phyloP scores from a whole-genome alignment of 1,140 invertebrate genomes.

The Drosophila parvula region DNA sequence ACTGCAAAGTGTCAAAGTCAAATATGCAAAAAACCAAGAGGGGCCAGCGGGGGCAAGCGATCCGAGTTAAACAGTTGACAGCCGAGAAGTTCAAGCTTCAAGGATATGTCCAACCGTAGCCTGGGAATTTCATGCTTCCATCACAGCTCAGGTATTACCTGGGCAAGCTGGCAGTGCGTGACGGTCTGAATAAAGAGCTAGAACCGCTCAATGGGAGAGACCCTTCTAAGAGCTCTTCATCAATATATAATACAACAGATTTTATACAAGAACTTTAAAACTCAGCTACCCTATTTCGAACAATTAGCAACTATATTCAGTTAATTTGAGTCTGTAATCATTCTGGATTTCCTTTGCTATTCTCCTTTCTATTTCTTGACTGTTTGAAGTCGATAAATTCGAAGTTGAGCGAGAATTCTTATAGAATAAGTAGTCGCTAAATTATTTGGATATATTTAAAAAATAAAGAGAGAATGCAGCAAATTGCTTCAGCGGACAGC shows the following conservation, averaged over 20 bases:
- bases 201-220: conserved; percentile 6
- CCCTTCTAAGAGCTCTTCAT: conserved; percentile 5
- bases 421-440: too few species aligned
- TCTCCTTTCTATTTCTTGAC: too few species aligned
- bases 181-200: conserved; percentile 23
- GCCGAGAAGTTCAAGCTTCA: conserved; percentile 79
- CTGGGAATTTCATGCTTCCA: conserved; percentile 55
- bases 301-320: too few species aligned
- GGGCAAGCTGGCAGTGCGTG: conserved; percentile 19
- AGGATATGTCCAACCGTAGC: conserved; percentile 64
- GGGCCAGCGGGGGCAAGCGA: conserved; percentile 16
- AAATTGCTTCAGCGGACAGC: not conserved
- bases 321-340: too few species aligned
- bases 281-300: too few species aligned
- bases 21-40: conserved; percentile 56
- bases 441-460: too few species aligned
- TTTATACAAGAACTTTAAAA: not conserved
- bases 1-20: conserved; percentile 81
- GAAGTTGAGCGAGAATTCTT: not conserved
- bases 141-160: conserved; percentile 30
- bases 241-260: not conserved
- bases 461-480: not conserved
- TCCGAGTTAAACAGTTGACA: conserved; percentile 78
- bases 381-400: not conserved
- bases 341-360: too few species aligned